A percentile compares a stretch with the other conserved stretches of the same genome.
Conservation (phyloP, 2,888 invertebrate species). For the Apamea monoglypha region DNA sequence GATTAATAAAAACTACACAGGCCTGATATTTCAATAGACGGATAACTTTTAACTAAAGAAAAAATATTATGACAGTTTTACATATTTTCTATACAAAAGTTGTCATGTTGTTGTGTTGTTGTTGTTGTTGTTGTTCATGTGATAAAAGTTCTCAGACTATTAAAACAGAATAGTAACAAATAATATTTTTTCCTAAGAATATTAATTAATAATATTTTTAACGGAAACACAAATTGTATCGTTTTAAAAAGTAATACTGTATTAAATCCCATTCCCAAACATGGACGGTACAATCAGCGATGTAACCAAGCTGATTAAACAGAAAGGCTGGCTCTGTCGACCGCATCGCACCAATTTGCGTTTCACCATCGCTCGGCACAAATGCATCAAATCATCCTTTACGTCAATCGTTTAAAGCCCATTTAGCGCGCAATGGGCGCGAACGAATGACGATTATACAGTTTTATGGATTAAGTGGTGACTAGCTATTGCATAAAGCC, state of each 20-base stretch:
- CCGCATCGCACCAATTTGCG: slow-evolving; percentile 69
- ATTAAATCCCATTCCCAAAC: slow-evolving; percentile 29
- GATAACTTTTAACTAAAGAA: too few relatives aligned
- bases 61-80: too few relatives aligned
- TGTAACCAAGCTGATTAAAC: slow-evolving; percentile 68
- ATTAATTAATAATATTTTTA: neutral
- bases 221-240: neutral
- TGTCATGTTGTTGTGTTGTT: too few relatives aligned
- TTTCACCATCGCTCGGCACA: slow-evolving; percentile 61
- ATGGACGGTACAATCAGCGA: slow-evolving; percentile 55
- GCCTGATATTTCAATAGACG: too few relatives aligned
- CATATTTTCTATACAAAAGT: too few relatives aligned
- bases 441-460: slow-evolving; percentile 67
- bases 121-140: too few relatives aligned
- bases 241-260: neutral
- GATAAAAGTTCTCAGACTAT: neutral
- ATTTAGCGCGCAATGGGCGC: slow-evolving; percentile 64
- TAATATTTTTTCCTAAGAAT: neutral
- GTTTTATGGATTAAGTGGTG: slow-evolving; percentile 60
- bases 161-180: neutral
- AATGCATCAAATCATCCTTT: slow-evolving; percentile 70
- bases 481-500: slow-evolving; percentile 57
- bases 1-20: neutral
- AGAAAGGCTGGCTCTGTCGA: slow-evolving; percentile 58
- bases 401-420: slow-evolving; percentile 68